A percentile compares a stretch with the other conserved stretches of the same genome.
Conservation (phyloP, 92 coral and sea anemone species). For the Montipora capitata region DNA sequence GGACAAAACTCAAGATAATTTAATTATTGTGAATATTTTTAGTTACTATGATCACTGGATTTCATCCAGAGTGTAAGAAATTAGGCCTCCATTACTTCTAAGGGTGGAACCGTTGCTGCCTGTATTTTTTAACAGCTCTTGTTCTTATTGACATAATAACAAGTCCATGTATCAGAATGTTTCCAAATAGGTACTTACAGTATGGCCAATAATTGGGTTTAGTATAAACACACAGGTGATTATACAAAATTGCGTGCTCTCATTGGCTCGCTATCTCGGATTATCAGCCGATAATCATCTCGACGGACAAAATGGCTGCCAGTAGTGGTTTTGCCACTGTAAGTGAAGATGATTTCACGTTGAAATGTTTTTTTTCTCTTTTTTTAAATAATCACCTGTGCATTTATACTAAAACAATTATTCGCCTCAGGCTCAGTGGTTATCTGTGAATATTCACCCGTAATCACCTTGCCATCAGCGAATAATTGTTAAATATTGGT, state of each 20-base stretch:
- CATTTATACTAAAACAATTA: too few species aligned
- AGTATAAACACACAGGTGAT: background rate
- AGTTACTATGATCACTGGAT: background rate
- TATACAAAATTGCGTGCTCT: too few species aligned
- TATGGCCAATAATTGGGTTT: conserved; percentile 9
- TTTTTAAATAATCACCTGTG: too few species aligned
- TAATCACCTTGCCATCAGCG: too few species aligned
- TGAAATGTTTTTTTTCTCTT: too few species aligned
- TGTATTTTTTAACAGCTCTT: conserved; percentile 9
- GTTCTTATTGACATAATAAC: conserved; percentile 14
- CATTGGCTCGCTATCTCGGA: too few species aligned
- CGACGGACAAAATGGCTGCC: too few species aligned
- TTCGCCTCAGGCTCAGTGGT: too few species aligned
- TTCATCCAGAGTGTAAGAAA: background rate
- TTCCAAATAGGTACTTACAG: background rate
- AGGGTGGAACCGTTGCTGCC: background rate
- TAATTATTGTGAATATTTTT: background rate
- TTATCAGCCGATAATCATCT: too few species aligned
- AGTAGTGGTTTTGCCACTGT: too few species aligned
- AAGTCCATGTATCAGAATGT: background rate
- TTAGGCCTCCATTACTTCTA: conserved; percentile 9
- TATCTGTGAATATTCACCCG: too few species aligned
- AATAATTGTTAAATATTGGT: background rate
- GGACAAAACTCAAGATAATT: conserved; percentile 1
- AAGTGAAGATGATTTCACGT: too few species aligned